phyloP scores from a whole-genome alignment of 2,797 vertebrate genomes.

The Poeciliopsis turneri region DNA sequence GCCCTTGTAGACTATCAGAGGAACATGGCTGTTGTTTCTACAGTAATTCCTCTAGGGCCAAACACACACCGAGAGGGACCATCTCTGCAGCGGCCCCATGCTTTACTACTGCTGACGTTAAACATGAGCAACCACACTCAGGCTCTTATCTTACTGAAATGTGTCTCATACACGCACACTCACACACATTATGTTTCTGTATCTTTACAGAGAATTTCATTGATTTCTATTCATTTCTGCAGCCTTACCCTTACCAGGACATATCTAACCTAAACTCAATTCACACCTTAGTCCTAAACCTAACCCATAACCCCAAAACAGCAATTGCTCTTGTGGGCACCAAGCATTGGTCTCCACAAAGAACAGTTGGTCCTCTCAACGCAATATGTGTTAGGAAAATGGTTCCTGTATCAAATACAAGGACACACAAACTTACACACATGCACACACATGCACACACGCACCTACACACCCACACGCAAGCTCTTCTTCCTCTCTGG shows the following conservation, averaged over 20 bases:
- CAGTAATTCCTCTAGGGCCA: slow-evolving; percentile 62
- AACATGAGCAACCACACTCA: slow-evolving; percentile 52
- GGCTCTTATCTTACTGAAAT: slow-evolving; percentile 49
- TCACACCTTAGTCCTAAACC: no score
- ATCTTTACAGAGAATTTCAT: no score
- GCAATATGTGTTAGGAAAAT: no score
- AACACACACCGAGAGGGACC: slow-evolving; percentile 56
- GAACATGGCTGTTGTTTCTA: slow-evolving; percentile 41
- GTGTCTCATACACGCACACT: slow-evolving; percentile 17
- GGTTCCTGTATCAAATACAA: slow-evolving; percentile 13
- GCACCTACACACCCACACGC: not conserved
- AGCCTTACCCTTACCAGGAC: no score
- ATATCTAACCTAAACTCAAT: no score
- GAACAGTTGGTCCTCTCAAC: no score
- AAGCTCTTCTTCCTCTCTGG: not conserved
- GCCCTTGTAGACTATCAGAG: slow-evolving; percentile 12
- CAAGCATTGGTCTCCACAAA: no score
- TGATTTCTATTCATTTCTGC: no score
- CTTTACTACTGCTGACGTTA: slow-evolving; percentile 53
- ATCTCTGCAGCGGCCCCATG: slow-evolving; percentile 40
- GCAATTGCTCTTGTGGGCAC: no score
- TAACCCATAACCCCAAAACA: no score
- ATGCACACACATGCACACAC: no score
- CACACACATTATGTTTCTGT: not conserved
- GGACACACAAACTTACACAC: no score